phyloP scores from a whole-genome alignment of 2,113 vertebrate species.

The Takifugu flavidus region DNA sequence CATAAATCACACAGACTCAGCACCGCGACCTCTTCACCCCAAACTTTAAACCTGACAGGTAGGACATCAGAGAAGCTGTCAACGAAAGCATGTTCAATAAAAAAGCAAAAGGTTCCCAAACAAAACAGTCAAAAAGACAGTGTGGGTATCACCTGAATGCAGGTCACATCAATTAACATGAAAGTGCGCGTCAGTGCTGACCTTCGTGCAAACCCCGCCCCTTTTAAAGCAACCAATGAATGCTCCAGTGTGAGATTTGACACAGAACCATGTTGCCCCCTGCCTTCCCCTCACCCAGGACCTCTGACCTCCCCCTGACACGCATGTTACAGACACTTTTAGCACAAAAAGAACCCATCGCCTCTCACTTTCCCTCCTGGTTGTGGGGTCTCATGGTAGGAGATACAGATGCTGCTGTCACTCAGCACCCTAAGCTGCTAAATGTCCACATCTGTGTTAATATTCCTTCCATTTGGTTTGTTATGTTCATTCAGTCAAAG shows the following conservation, averaged over 20 bases:
- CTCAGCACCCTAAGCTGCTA: neutral
- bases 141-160: too few relatives aligned
- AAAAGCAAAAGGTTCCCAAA: conserved; percentile 34
- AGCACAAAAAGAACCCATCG: conserved; percentile 42
- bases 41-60: conserved; percentile 44
- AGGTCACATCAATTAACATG: neutral
- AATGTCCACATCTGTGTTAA: neutral
- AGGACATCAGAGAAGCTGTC: conserved; percentile 44
- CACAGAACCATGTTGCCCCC: neutral
- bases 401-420: conserved; percentile 43
- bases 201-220: neutral
- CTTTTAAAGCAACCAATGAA: too few relatives aligned
- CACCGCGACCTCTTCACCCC: conserved; percentile 41
- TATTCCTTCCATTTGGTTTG: neutral
- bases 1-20: conserved; percentile 59
- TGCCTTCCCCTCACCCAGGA: neutral
- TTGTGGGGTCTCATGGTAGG: conserved; percentile 39
- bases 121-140: neutral
- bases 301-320: conserved; percentile 42
- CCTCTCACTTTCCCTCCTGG: conserved; percentile 29
- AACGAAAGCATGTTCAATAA: conserved; percentile 34
- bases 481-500: too few relatives aligned
- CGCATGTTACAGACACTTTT: conserved; percentile 45
- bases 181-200: neutral
- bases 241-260: neutral